Base-by-base conservation (phyloP, 2,113 vertebrate genomes). In the Campylomormyrus numenius region DNA sequence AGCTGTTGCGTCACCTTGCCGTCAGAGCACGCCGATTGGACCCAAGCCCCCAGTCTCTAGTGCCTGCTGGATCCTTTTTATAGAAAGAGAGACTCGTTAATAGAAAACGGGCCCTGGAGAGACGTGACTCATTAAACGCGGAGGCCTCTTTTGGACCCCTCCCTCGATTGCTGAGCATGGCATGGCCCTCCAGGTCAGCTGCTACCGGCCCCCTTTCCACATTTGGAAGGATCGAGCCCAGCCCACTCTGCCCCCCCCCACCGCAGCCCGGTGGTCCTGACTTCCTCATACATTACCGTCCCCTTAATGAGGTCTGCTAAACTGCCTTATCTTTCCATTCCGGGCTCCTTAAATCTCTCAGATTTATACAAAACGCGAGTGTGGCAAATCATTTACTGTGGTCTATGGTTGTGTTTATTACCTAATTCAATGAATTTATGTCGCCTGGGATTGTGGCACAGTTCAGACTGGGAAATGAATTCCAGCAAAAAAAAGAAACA, bases 71-170 rank as follows among this genome's bases (percentile, higher is more conserved):
- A 39, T 48, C 39, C 89, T 85, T 89, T 89, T 85, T 89, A 85
- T 89, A 89, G 89, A 89, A 85, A 89, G 89, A 62, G 80, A 53
- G 52, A 62, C 77, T 11, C 52, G 39, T 89, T 89, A 85, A 89
- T 89, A 85, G 80, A 89, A 89, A 89, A 85, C 45, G 80, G 89
- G 52, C 89, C 42, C 89, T 89, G 50, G 89, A 89, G 89, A 89
- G 80, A 89, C 84, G 46, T 89, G 89, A 89, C 53, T 89, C 89
- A 89, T 89, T 89, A 89, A 83, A 56, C 6, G 52, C 45, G 35
- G 83, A 48, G 80, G 45, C 89, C 85, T 52, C 89, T 89, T 89
- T 52, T 66, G 89, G 89, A 83, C 84, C 80, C 80, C 42, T 85
- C 35, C 62, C 84, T 85, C 89, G 27, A 85, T 89, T 62, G 80